phyloP scores from a whole-genome alignment of 2,797 vertebrate genomes.

The Brachyrhaphis roseni region DNA sequence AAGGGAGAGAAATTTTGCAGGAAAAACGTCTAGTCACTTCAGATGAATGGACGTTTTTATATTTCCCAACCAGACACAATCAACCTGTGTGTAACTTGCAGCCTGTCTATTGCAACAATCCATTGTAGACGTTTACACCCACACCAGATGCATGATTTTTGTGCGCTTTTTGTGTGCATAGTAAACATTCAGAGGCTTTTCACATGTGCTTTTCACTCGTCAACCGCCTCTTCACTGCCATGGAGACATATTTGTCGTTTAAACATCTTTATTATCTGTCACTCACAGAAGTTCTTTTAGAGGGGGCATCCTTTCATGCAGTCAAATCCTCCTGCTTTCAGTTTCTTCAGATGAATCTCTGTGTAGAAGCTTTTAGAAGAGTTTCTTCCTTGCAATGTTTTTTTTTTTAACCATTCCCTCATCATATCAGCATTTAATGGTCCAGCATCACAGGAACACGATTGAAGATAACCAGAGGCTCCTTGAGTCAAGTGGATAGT shows the following conservation, averaged over 20 bases:
- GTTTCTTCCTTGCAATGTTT: slow-evolving; percentile 56
- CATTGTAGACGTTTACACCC: slow-evolving; percentile 44
- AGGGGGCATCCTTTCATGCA: slow-evolving; percentile 35
- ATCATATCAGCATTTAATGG: slow-evolving; percentile 45
- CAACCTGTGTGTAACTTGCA: slow-evolving; percentile 52
- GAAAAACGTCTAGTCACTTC: slow-evolving; percentile 30
- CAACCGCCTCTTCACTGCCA: slow-evolving; percentile 77
- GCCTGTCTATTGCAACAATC: slow-evolving; percentile 34
- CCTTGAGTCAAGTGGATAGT: slow-evolving; percentile 55
- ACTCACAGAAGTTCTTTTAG: slow-evolving; percentile 60
- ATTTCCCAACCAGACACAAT: slow-evolving; percentile 58
- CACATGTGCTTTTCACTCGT: slow-evolving; percentile 73
- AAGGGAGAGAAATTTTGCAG: slow-evolving; percentile 56
- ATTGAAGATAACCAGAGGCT: slow-evolving; percentile 36
- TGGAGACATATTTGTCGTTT: slow-evolving; percentile 76
- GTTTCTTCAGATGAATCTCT: background rate
- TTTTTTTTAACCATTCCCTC: slow-evolving; percentile 30
- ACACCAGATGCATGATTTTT: slow-evolving; percentile 33
- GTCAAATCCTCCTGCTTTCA: slow-evolving; percentile 2
- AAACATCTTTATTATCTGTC: slow-evolving; percentile 70
- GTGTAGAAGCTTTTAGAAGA: slow-evolving; percentile 55
- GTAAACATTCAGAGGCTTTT: slow-evolving; percentile 59
- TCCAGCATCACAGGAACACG: slow-evolving; percentile 13
- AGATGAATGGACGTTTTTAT: slow-evolving; percentile 48
- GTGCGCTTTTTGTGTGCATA: slow-evolving; percentile 42